phyloP scores from a whole-genome alignment of 2,113 vertebrate genomes.

The Hystrix cristata region DNA sequence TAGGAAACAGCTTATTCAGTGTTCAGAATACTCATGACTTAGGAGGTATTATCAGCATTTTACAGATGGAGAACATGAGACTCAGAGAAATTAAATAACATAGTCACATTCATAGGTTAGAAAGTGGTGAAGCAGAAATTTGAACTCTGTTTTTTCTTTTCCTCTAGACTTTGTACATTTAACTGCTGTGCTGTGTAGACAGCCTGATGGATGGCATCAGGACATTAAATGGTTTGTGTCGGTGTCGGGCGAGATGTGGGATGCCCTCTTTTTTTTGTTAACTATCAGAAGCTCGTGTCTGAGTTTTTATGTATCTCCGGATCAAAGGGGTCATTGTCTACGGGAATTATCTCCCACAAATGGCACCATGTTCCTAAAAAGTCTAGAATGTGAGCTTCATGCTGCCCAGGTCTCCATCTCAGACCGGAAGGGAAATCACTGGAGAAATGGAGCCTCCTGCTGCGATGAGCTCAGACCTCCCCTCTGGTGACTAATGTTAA shows the following conservation, averaged over 20 bases:
- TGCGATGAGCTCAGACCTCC: background rate
- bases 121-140: background rate
- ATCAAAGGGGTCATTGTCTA: conserved; percentile 1
- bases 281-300: background rate
- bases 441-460: background rate
- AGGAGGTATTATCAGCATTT: background rate
- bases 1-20: background rate
- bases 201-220: background rate
- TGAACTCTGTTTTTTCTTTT: background rate
- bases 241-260: rapidly evolving
- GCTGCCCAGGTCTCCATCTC: background rate
- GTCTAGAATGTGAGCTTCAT: background rate
- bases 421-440: conserved; percentile 12
- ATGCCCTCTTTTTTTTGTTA: background rate
- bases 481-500: conserved; percentile 4
- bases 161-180: background rate
- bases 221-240: background rate
- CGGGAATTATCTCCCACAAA: background rate
- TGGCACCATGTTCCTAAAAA: background rate
- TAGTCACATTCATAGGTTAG: background rate
- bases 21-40: background rate
- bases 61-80: background rate
- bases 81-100: background rate
- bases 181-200: rapidly evolving
- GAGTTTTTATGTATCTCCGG: background rate